Evolutionary conservation across 2,888 invertebrate species (phyloP).

Genomic region (Macropis europaea): DNA sequence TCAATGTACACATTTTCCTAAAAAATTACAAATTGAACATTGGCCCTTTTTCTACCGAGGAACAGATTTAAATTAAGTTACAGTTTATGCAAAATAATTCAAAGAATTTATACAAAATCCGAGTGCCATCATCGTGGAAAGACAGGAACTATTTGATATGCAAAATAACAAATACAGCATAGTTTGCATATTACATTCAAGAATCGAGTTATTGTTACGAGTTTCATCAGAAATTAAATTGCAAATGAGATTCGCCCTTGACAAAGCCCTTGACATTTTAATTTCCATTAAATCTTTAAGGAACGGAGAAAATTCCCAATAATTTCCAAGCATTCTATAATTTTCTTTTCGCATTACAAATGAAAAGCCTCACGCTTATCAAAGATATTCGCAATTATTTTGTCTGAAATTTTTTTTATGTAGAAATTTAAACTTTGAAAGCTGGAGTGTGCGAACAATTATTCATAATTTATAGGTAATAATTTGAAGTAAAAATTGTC

Average conservation of each 20-base stretch:
- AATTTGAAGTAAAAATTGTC: no score
- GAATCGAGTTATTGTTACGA: neutral
- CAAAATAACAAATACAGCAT: constrained; percentile 2
- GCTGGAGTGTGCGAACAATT: no score
- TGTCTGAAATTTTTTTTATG: no score
- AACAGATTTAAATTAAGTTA: neutral
- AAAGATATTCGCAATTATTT: no score
- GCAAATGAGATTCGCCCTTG: no score
- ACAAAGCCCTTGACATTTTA: constrained; percentile 23
- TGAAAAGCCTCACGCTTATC: no score
- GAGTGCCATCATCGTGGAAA: neutral
- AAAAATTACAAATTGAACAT: neutral
- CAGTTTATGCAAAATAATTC: neutral
- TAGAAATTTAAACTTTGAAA: no score
- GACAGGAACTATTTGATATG: neutral
- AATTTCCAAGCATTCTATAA: neutral
- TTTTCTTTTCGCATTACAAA: no score
- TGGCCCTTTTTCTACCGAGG: neutral
- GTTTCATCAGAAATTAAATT: constrained; percentile 5
- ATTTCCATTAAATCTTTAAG: neutral
- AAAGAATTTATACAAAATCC: neutral
- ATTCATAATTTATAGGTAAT: no score
- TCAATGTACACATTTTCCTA: no score
- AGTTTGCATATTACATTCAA: no score
- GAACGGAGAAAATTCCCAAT: neutral